Percentiles rank a stretch among this genome's conserved stretches.
Evolutionary conservation across 1,140 invertebrate genomes (phyloP).

Genomic region (Lepidotrigona ventralis): DNA sequence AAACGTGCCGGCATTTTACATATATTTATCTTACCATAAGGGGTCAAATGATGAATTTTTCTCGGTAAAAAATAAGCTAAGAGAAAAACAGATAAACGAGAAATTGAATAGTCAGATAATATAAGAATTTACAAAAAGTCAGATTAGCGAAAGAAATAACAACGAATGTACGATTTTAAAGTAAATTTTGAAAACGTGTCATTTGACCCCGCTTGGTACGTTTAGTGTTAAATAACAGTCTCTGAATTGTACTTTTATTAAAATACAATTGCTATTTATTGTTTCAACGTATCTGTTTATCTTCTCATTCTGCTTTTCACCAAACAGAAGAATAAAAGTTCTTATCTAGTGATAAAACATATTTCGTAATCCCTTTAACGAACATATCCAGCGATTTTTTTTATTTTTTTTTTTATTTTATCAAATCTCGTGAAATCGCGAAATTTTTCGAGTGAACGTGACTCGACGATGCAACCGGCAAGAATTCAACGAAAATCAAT

Average conservation of each 20-base stretch:
- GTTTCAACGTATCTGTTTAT: not conserved
- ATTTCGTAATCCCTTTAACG: not conserved
- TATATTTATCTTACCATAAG: too few relatives aligned
- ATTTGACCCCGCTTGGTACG: too few relatives aligned
- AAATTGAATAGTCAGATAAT: too few relatives aligned
- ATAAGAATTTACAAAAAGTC: too few relatives aligned
- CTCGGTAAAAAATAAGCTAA: too few relatives aligned
- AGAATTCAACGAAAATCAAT: not conserved
- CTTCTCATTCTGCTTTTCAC: not conserved
- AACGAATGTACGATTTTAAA: too few relatives aligned
- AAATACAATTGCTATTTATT: not conserved
- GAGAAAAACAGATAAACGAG: too few relatives aligned
- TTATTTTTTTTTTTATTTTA: conserved; percentile 28
- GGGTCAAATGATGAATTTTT: too few relatives aligned
- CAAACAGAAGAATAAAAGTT: not conserved
- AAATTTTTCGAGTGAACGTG: not conserved
- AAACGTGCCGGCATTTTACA: too few relatives aligned
- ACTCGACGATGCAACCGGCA: not conserved
- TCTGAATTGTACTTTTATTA: not conserved
- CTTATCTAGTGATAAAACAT: not conserved
- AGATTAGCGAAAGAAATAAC: too few relatives aligned
- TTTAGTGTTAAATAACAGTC: not conserved
- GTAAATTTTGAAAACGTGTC: too few relatives aligned
- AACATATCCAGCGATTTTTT: conserved; percentile 1
- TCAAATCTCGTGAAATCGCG: not conserved